Conservation (phyloP, 2,113 vertebrate genomes). For the Saccopteryx bilineata region DNA sequence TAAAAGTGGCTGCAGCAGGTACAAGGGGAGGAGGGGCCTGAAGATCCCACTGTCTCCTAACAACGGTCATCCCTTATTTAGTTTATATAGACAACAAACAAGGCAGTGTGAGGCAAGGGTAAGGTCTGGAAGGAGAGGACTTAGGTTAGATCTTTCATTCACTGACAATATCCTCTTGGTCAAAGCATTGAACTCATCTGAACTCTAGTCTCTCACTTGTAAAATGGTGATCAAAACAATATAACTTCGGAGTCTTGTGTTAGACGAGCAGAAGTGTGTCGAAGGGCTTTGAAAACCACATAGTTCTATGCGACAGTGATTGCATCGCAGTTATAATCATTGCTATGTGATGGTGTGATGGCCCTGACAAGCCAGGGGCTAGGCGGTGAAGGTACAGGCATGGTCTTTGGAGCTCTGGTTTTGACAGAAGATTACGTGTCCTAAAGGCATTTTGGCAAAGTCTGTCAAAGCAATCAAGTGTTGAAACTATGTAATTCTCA, state of each 20-base stretch:
- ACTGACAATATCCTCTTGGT: background rate
- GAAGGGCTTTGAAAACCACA: background rate
- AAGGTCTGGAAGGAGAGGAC: background rate
- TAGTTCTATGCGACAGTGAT: background rate
- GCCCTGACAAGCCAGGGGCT: background rate
- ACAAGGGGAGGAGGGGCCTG: background rate
- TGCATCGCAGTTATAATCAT: background rate
- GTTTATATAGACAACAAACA: background rate
- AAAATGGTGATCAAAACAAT: background rate
- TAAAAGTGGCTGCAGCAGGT: fast-evolving
- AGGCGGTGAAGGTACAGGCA: fast-evolving
- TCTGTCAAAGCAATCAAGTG: background rate
- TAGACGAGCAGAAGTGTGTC: background rate
- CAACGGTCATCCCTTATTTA: background rate
- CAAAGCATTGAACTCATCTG: background rate
- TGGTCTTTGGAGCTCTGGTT: background rate
- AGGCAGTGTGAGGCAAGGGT: background rate
- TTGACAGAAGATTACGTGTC: background rate
- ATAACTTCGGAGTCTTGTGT: background rate
- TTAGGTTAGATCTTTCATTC: background rate
- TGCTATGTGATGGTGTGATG: background rate
- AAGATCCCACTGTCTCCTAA: background rate
- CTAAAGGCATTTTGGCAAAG: background rate
- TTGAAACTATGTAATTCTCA: background rate
- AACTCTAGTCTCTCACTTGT: background rate